Base-by-base conservation (phyloP, 2,888 invertebrate species). In the Gasteruption jaculator region DNA sequence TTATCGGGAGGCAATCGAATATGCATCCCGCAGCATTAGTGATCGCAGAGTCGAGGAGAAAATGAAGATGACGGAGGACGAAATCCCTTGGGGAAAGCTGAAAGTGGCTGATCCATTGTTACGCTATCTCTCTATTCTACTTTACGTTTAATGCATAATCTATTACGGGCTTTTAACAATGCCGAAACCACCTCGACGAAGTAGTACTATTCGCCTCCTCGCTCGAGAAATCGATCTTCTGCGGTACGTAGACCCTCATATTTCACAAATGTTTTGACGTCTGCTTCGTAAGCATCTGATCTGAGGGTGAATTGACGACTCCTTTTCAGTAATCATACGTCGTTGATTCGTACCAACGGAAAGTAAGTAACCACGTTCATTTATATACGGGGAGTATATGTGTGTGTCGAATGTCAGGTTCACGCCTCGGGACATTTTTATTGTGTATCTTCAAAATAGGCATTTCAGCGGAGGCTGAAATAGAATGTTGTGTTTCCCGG, bases 81-180 rank as follows among this genome's bases (percentile, higher is more conserved):
- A 48, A 51, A 58, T 59, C 57, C 59, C 56, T 54, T 46, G 45
- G 56, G 61, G 60, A 56, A n/a, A n/a, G 48, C 51, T 47, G 46
- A 38, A 50, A 48, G 52, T 51, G 49, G 54, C 57, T 56, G 58
- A 60, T 65, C 59, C 63, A 67, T 68, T 64, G 65, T 66, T 58
- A 56, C 52, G 52, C 57, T 61, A 63, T 66, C 65, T 63, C 61
- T 58, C 57, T 51, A 56, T 61, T 60, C 57, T 55, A 50, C 47
- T 51, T 48, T 52, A 49, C 54, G 57, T 65, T 68, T 63, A 63
- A 67, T 68, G 66, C 65, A 68, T 68, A 68, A 69, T 68, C 68
- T 67, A 68, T 68, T 65, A 64, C 60, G 56, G 56, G 58, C 60
- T 63, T 65, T 68, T 65, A 65, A 66, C 65, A 65, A 65, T 65